Percentiles rank a stretch among this genome's conserved stretches.
Evolutionary conservation across 2,888 invertebrate species (phyloP).

Genomic region (Hirtodrosophila trivittata): DNA sequence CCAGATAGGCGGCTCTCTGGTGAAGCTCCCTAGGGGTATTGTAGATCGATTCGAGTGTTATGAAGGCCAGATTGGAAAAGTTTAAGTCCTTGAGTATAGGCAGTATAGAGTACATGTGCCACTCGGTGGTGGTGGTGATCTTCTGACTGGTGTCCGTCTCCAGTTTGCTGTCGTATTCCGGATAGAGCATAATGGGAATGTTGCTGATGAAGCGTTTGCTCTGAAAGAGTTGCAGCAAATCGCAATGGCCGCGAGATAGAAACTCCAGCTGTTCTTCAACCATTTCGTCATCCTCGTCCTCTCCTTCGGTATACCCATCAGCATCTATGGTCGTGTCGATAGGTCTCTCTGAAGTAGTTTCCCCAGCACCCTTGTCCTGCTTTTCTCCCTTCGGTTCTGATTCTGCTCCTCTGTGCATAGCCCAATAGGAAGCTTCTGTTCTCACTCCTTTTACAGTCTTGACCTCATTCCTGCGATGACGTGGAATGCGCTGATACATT

Average conservation of each 20-base stretch:
- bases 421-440: neutral
- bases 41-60: constrained; percentile 76
- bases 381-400: neutral
- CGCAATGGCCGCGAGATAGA: constrained; percentile 63
- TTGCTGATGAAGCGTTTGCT: constrained; percentile 57
- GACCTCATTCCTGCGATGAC: constrained; percentile 30
- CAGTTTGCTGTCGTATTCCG: constrained; percentile 30
- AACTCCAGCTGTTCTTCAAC: constrained; percentile 51
- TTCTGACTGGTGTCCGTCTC: constrained; percentile 20
- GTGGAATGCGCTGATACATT: constrained; percentile 64
- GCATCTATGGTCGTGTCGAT: too few relatives aligned
- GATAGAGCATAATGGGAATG: constrained; percentile 50
- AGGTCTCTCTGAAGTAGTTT: too few relatives aligned
- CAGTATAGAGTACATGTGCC: constrained; percentile 78
- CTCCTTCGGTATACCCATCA: neutral
- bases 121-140: constrained; percentile 48
- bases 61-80: constrained; percentile 68
- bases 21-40: constrained; percentile 53
- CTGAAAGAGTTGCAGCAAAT: constrained; percentile 62
- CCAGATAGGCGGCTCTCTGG: constrained; percentile 32
- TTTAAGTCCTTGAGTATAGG: constrained; percentile 66
- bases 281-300: constrained; percentile 22
- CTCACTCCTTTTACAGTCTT: neutral
- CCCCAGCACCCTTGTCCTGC: too few relatives aligned
- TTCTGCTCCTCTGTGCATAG: neutral